A percentile compares a stretch with the other conserved stretches of the same genome.
phyloP scores from a whole-genome alignment of 2,888 invertebrate genomes.

The Caenorhabditis imperialis region DNA sequence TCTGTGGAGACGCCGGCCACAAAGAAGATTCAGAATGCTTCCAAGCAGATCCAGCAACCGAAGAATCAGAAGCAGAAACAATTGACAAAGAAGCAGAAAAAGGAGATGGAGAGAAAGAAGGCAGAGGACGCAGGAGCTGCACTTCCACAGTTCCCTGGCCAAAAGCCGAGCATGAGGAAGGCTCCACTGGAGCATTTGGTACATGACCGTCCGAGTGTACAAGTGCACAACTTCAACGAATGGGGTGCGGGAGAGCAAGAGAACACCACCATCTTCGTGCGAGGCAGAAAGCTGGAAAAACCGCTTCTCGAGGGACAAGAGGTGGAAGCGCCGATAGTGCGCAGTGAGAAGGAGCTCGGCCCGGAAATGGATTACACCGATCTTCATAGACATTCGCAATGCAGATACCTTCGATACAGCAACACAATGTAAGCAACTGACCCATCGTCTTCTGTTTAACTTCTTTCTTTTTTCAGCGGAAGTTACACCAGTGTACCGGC shows the following conservation, averaged over 20 bases:
- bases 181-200: neutral
- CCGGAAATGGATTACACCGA: constrained; percentile 9
- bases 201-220: neutral
- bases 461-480: constrained; percentile 10
- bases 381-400: constrained; percentile 24
- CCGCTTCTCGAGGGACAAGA: neutral
- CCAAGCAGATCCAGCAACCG: too few species aligned
- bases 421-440: constrained; percentile 4
- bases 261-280: constrained; percentile 15
- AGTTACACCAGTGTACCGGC: constrained; percentile 3
- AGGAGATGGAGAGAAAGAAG: constrained; percentile 13
- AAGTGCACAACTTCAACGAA: constrained; percentile 30
- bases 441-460: neutral
- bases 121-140: neutral
- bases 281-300: constrained; percentile 28
- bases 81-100: constrained; percentile 37
- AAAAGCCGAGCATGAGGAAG: neutral
- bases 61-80: constrained; percentile 34
- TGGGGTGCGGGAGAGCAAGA: neutral
- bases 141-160: constrained; percentile 4
- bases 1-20: neutral
- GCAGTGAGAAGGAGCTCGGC: constrained; percentile 7
- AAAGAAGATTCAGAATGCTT: neutral
- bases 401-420: constrained; percentile 10
- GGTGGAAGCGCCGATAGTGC: constrained; percentile 20